Evolutionary conservation across 1,140 invertebrate species (phyloP).

Genomic region (Danaus plexippus): DNA sequence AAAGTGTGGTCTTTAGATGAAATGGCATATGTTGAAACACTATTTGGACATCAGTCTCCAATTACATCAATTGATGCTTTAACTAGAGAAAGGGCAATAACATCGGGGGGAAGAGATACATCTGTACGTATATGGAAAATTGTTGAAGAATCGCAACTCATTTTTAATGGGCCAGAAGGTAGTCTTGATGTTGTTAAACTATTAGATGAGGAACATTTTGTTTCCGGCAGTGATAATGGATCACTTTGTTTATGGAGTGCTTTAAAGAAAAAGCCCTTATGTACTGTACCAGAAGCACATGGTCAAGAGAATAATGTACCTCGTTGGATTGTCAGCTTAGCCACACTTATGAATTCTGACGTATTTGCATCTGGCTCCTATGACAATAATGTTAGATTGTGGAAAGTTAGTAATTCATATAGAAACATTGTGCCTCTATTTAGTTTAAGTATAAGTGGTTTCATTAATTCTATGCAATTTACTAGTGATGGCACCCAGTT

Average conservation of each 20-base stretch:
- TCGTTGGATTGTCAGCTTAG: slow-evolving; percentile 90
- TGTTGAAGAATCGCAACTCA: slow-evolving; percentile 94
- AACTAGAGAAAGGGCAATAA: slow-evolving; percentile 87
- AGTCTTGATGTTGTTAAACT: slow-evolving; percentile 91
- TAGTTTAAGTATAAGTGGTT: slow-evolving; percentile 84
- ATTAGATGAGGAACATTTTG: slow-evolving; percentile 93
- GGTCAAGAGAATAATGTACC: slow-evolving; percentile 78
- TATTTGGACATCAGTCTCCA: slow-evolving; percentile 94
- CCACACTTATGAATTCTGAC: slow-evolving; percentile 88
- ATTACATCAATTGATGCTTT: slow-evolving; percentile 92
- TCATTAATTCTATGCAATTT: slow-evolving; percentile 93
- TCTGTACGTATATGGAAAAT: slow-evolving; percentile 95
- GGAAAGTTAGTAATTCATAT: slow-evolving; percentile 85
- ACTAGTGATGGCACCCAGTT: slow-evolving; percentile 85
- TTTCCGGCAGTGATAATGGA: slow-evolving; percentile 92
- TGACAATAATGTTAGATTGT: slow-evolving; percentile 87
- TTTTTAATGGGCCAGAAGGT: slow-evolving; percentile 87
- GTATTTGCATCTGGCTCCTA: slow-evolving; percentile 92
- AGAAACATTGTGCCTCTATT: slow-evolving; percentile 78
- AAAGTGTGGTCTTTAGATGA: slow-evolving; percentile 96
- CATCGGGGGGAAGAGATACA: slow-evolving; percentile 89
- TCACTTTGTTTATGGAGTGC: slow-evolving; percentile 89
- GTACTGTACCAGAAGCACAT: slow-evolving; percentile 82
- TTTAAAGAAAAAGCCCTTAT: slow-evolving; percentile 92
- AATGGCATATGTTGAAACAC: slow-evolving; percentile 95